Percentiles rank a stretch among this genome's conserved stretches.
These are phyloP conservation scores for Lumbricus terrestris DNA, from an alignment of 2,888 invertebrate species.

Conservation along the genomic window DNA sequence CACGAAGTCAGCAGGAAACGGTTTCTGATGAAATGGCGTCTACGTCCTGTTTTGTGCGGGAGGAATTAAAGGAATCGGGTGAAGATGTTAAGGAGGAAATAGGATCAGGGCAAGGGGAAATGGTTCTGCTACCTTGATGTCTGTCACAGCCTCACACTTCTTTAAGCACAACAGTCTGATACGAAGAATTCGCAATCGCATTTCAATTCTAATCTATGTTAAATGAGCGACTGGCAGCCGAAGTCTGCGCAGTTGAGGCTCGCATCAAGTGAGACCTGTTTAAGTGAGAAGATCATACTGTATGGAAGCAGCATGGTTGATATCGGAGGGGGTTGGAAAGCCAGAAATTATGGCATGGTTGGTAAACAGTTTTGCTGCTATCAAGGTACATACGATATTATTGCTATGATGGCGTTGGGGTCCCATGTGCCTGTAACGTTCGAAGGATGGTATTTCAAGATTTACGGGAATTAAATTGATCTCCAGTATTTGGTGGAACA, in stretches of 20 bases:
- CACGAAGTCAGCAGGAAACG: background rate
- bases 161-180: background rate
- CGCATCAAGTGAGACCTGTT: too few species aligned
- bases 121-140: background rate
- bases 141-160: background rate
- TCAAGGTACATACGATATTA: background rate
- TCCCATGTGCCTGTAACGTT: background rate
- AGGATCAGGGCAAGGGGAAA: background rate
- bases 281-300: too few species aligned
- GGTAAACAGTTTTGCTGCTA: too few species aligned
- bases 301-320: too few species aligned
- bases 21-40: background rate
- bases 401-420: background rate
- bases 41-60: background rate
- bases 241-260: too few species aligned
- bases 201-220: too few species aligned
- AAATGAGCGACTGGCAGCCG: too few species aligned
- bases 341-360: too few species aligned
- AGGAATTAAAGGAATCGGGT: background rate
- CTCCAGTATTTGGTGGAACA: background rate
- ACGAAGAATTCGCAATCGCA: background rate
- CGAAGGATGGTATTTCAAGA: background rate
- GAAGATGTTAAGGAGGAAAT: background rate
- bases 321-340: too few species aligned
- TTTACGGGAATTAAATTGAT: background rate